Evolutionary conservation across 2,113 vertebrate species (phyloP), one percentile per base, ranked within the genome.

Genomic region (Orientallactaga bullata): DNA sequence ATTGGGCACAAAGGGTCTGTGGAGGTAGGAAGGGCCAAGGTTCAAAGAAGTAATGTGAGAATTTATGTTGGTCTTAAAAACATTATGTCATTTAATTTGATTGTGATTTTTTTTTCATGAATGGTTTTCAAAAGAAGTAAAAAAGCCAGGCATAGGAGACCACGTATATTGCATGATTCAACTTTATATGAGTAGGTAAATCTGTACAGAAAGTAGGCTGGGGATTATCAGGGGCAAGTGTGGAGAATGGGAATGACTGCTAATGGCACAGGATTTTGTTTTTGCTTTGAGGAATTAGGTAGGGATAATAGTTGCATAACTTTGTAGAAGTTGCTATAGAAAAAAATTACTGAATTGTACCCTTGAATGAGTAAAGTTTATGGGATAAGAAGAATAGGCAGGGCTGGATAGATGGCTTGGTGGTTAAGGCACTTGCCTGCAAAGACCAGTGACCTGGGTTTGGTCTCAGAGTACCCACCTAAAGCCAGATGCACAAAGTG

Each of bases 51-150:
- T 32, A 17, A 9, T 17, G 30, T 2, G n/a, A 65, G 68, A 72
- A 85, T 81, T 78, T 37, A 89, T 3, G 11, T 42, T 69, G 66
- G 35, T 51, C 20, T 95, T 92, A 61, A 65, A 71, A 94, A 60
- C 66, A 81, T 35, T 4, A 39, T 26, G 20, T 18, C 23, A 32
- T n/a, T 17, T 77, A 32, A 4, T 23, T 21, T 32, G 30, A 66
- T 20, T 21, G 60, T 65, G 37, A 47, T 47, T 47, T 47, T 47
- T 47, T 47, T 18, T 66, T 83, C 24, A 66, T 39, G 16, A 15
- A 26, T 73, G 42, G 10, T 18, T 18, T 47, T 68, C 69, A 55
- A 74, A 90, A 51, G 13, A 55, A 73, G 28, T 74, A 30, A 92
- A 92, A 61, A 92, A 85, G 30, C 20, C n/a, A 88, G 32, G 80